Percentiles rank a stretch among this genome's conserved stretches.
Conservation (phyloP, 2,797 vertebrate species). For the Sebastes matsubarae region DNA sequence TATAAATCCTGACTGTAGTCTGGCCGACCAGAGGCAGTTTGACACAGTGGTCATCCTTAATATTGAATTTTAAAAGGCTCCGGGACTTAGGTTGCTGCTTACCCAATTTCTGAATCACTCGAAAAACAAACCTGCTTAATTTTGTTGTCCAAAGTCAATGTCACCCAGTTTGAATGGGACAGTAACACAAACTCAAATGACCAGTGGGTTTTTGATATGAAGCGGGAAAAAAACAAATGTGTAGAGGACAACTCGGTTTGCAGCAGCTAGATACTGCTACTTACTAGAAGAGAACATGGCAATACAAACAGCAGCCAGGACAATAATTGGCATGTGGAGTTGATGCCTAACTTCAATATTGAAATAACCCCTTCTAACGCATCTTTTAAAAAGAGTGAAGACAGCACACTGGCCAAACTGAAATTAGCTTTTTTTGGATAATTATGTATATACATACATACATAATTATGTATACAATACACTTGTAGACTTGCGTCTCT, state of each 20-base stretch:
- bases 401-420: no score
- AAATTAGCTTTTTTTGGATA: no score
- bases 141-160: neutral
- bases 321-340: neutral
- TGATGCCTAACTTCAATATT: neutral
- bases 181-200: neutral
- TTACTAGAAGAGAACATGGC: neutral
- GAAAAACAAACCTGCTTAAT: neutral
- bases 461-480: no score
- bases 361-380: no score
- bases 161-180: neutral
- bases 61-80: neutral
- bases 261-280: neutral
- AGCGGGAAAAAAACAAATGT: neutral
- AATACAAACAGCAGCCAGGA: neutral
- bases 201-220: neutral
- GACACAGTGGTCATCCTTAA: neutral
- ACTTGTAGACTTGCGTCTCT: no score
- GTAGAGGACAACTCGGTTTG: neutral
- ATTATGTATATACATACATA: no score
- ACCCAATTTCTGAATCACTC: neutral
- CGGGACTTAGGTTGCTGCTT: rapidly evolving
- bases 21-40: neutral
- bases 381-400: no score
- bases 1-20: neutral